phyloP scores from a whole-genome alignment of 2,113 vertebrate genomes.

The Eulemur macaco region DNA sequence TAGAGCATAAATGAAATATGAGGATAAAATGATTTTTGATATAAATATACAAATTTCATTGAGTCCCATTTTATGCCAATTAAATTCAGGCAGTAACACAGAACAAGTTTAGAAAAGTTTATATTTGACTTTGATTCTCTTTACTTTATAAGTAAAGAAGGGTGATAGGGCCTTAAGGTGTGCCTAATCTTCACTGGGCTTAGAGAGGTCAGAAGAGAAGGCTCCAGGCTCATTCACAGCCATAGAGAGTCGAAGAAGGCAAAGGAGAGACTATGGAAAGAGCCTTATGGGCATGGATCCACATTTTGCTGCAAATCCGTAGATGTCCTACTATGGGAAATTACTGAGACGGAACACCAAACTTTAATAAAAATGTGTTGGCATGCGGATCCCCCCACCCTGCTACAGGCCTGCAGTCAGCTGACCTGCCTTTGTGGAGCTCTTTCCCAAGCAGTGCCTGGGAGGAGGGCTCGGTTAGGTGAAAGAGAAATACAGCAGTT shows the following conservation, averaged over 20 bases:
- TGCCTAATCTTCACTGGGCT: neutral
- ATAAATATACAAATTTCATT: neutral
- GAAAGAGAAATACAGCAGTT: neutral
- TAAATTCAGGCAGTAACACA: neutral
- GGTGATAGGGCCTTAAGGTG: neutral
- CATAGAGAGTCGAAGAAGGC: neutral
- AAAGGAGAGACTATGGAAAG: neutral
- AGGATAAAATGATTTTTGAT: neutral
- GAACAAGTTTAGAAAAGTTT: neutral
- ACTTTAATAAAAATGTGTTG: neutral
- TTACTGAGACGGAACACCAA: neutral
- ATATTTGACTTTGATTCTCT: neutral
- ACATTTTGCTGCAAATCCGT: neutral
- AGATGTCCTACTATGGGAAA: neutral
- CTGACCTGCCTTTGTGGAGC: neutral
- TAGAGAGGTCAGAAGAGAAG: neutral
- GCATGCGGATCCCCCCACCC: neutral
- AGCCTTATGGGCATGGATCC: neutral
- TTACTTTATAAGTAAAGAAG: neutral
- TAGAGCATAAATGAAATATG: neutral
- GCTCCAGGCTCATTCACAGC: neutral
- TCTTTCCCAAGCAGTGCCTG: neutral
- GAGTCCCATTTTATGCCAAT: neutral
- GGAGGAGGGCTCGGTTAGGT: neutral
- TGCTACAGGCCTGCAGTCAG: neutral